Evolutionary conservation across 2,888 invertebrate species (phyloP).

Genomic region (Plemyria rubiginata): DNA sequence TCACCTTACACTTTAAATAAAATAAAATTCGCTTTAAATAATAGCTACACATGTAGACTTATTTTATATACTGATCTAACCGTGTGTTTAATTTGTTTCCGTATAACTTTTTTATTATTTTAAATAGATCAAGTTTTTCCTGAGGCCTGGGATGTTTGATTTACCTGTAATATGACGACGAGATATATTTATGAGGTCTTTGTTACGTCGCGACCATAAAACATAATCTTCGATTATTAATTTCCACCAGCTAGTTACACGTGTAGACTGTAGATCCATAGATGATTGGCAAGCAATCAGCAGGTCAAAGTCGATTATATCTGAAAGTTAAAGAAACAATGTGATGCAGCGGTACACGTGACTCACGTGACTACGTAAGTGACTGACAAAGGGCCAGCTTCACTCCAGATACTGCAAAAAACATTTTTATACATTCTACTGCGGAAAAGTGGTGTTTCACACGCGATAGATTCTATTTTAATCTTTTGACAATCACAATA

Average conservation of each 20-base stretch:
- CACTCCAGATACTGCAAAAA: conserved; percentile 57
- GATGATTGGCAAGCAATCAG: conserved; percentile 72
- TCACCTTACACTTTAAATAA: not conserved
- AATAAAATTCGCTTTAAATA: not conserved
- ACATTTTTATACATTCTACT: conserved; percentile 71
- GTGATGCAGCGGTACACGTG: conserved; percentile 63
- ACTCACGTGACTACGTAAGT: conserved; percentile 70
- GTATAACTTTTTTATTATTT: not conserved
- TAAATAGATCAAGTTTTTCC: not conserved
- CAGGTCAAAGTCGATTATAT: conserved; percentile 62
- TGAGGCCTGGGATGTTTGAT: conserved; percentile 3
- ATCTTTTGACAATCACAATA: conserved; percentile 76
- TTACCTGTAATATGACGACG: conserved; percentile 3
- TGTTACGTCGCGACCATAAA: conserved; percentile 19
- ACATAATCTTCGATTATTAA: conserved; percentile 28
- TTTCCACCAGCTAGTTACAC: conserved; percentile 47
- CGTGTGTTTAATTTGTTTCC: not conserved
- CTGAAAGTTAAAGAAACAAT: conserved; percentile 63
- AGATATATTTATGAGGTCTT: conserved; percentile 18
- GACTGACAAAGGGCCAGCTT: conserved; percentile 66
- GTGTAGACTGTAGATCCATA: conserved; percentile 54
- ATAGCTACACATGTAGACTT: no score
- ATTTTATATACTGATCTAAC: not conserved
- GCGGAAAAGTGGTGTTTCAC: conserved; percentile 73
- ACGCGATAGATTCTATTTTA: conserved; percentile 80